phyloP scores from a whole-genome alignment of 2,888 invertebrate species.

The Malacosoma neustria region DNA sequence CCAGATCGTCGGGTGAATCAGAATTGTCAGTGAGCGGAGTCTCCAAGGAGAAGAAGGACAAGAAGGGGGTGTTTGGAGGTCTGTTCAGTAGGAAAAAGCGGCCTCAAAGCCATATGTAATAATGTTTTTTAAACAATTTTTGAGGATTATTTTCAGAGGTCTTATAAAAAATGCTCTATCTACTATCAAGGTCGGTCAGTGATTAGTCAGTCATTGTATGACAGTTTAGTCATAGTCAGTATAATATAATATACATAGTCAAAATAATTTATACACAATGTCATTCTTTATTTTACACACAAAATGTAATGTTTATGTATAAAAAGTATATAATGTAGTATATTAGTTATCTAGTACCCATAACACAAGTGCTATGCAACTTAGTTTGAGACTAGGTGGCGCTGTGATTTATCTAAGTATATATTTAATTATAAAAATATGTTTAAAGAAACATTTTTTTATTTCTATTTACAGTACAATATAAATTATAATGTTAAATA shows the following conservation, averaged over 20 bases:
- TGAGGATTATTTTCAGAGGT: background rate
- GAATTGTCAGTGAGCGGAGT: conserved; percentile 62
- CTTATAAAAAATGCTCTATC: background rate
- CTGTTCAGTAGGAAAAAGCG: conserved; percentile 75
- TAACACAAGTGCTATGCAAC: no score
- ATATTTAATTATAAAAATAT: no score
- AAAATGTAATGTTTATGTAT: no score
- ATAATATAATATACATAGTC: background rate
- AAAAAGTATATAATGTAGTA: no score
- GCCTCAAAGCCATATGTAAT: conserved; percentile 71
- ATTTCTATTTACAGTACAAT: no score
- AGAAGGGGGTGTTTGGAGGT: conserved; percentile 75
- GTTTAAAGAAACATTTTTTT: no score
- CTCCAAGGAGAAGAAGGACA: conserved; percentile 71
- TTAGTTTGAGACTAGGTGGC: no score
- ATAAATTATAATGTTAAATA: no score
- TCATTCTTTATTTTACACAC: background rate
- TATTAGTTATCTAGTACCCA: no score
- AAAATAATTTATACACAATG: background rate
- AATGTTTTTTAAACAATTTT: background rate
- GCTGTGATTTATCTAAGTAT: no score
- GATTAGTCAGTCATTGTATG: no score
- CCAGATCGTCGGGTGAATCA: conserved; percentile 63
- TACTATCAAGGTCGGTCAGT: background rate
- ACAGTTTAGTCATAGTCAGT: no score